A percentile compares a stretch with the other conserved stretches of the same genome.
These are phyloP conservation scores for Crotalus helleri DNA, from an alignment of 2,113 vertebrate genomes.

Conservation along the genomic window DNA sequence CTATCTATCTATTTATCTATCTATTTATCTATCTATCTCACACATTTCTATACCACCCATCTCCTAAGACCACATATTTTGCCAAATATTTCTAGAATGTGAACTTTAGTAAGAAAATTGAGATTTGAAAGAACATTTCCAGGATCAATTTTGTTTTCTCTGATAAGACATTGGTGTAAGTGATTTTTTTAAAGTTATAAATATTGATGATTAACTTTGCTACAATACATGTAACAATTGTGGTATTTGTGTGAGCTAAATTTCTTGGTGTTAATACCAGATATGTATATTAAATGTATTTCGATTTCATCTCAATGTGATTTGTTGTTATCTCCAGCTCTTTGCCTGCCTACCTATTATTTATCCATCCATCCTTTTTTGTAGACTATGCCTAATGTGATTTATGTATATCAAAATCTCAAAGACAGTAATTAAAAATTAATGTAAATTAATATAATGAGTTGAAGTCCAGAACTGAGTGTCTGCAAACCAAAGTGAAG, in stretches of 20 bases:
- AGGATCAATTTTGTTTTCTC: not conserved
- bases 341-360: not conserved
- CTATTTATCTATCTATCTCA: no score
- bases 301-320: not conserved
- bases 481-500: not conserved
- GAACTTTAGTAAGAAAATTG: not conserved
- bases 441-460: not conserved
- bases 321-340: not conserved
- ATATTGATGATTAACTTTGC: not conserved
- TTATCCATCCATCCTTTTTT: not conserved
- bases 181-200: not conserved
- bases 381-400: not conserved
- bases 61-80: not conserved
- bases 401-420: not conserved
- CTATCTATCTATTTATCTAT: no score
- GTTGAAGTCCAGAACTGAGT: not conserved
- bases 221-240: not conserved
- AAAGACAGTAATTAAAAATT: not conserved
- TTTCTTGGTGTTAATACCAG: not conserved
- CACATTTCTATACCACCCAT: not conserved
- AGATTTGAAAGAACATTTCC: not conserved
- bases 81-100: not conserved
- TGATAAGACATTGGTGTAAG: not conserved
- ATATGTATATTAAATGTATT: not conserved
- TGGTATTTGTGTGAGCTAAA: not conserved